Base-by-base conservation (phyloP, 1,140 invertebrate genomes). In the Magallana ariakensis region DNA sequence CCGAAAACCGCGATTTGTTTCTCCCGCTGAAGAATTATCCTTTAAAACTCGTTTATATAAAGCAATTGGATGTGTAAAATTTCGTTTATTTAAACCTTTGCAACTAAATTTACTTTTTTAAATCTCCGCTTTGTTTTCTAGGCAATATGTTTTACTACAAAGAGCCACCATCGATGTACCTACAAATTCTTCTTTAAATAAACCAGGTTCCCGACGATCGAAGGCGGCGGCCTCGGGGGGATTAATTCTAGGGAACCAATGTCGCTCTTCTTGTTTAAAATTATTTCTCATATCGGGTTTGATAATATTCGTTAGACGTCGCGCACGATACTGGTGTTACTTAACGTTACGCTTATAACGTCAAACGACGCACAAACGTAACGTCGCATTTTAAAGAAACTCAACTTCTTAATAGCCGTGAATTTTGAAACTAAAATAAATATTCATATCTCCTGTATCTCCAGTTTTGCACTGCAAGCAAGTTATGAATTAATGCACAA, bases 81-180 rank as follows among this genome's bases (percentile, higher is more conserved):
- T 11, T 33, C 26, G n/a, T 75, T 75, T 75, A 75, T 33, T 75
- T 75, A 75, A 11, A 22, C 11, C 66, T 75, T 75, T 13, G 10
- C n/a, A 75, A 75, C 66, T 62, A 19, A 62, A 62, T 62, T 75
- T 75, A 22, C n/a, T 75, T 75, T 75, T 33, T 19, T 75, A 7
- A 75, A 22, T 22, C 19, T 10, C 22, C 55, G 26, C 70, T 1
- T 16, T 88, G 54, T 88, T 86, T 10, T 54, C 26, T 4, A 88
- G 80, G 55, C 85, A 84, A 66, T 87, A 87, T 7, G 83, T 83
- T 66, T 89, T 89, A 19, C 56, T 70, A 54, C 82, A 86, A 22
- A 88, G 82, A 10, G 60, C 81, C 1, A 87, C 56, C 54, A 84
- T 87, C 5, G 19, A 81, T 11, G 83, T 82, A n/a, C 86, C 81